These are phyloP conservation scores for Malurus splendens DNA, from an alignment of 2,797 vertebrate species.

Conservation along the genomic window DNA sequence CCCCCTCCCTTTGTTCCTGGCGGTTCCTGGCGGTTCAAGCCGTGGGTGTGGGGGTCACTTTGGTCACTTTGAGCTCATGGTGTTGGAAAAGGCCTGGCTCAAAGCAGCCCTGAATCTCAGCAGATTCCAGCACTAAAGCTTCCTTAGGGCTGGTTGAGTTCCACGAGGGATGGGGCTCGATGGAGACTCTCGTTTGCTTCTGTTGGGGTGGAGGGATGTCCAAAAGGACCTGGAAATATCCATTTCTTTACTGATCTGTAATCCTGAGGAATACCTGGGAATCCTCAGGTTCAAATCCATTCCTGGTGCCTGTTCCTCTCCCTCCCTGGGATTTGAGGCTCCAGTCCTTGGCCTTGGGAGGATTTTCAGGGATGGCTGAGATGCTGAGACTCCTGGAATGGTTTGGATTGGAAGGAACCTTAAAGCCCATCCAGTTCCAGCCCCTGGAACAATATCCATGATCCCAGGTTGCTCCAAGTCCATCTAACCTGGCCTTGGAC, in stretches of 20 bases:
- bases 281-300: neutral
- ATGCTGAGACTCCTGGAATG: neutral
- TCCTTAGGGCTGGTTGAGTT: neutral
- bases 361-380: neutral
- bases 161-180: neutral
- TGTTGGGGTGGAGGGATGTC: neutral
- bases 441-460: neutral
- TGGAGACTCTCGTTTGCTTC: neutral
- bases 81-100: neutral
- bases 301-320: neutral
- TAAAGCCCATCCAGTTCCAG: neutral
- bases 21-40: conserved; percentile 45
- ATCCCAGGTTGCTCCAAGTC: neutral
- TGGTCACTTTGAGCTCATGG: conserved; percentile 7
- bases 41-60: conserved; percentile 55
- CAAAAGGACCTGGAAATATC: neutral
- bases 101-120: neutral
- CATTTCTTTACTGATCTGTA: neutral
- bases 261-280: neutral
- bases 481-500: rapidly evolving
- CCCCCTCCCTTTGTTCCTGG: conserved; percentile 21
- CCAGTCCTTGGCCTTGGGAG: rapidly evolving
- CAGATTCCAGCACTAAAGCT: neutral
- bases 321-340: rapidly evolving
- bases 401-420: neutral